Base-by-base conservation (phyloP, 2,797 vertebrate genomes). In the Sphaeramia orbicularis region DNA sequence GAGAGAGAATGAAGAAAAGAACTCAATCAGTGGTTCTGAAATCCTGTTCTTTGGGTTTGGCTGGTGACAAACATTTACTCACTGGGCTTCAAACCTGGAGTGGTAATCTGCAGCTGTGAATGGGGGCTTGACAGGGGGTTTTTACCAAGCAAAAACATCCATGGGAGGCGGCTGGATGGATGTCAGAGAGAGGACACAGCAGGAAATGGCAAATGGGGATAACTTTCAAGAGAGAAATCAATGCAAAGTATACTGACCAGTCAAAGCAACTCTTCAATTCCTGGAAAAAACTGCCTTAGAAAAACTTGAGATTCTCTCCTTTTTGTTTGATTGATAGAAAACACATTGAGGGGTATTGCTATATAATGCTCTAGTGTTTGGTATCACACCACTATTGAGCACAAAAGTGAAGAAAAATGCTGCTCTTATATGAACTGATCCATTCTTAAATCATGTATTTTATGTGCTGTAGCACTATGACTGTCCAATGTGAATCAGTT, bases 211-310 rank as follows among this genome's bases (percentile, higher is more conserved):
- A 65, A 24, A n/a, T 47, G 36, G 36, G 15, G 35, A 55, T 18
- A 62, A 60, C 57, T 40, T 8, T 74, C 42, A 74, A 70, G 53
- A 53, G 53, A 53, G 7, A 47, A 60, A 84, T 79, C 35, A 76
- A 71, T 64, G 43, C 40, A 76, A 56, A 24, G 57, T 44, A 75
- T 49, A 72, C 44, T 63, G 15, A 60, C 40, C 27, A 60, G 27
- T 53, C 36, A 21, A 18, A 56, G 10, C 10, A 65, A 45, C 2
- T 32, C 30, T 32, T 32, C 7, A 32, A 32, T 7, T 32, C 30
- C 30, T 32, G 6, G 30, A 1, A 32, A 32, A 24, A 32, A 32
- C 30, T 27, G 30, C 6, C 30, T 6, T 7, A 32, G 30, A 32
- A 32, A 32, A 27, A 27, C 24, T 6, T 27, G 6, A 27, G 24